Evolutionary conservation across 2,113 vertebrate species (phyloP), one percentile per base, ranked within the genome.

Genomic region (Phocoena phocoena): DNA sequence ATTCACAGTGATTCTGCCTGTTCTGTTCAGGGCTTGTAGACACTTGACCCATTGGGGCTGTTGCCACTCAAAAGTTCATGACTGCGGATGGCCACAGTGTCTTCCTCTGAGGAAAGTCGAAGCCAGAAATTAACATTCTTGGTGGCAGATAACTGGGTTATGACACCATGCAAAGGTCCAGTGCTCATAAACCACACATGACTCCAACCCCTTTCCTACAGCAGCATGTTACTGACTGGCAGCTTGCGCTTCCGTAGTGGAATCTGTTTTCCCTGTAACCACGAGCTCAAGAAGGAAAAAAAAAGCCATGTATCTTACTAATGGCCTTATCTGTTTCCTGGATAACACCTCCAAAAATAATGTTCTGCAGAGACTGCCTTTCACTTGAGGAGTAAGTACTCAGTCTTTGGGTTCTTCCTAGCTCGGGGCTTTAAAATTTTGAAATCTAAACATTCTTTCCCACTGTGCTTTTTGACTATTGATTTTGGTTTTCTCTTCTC

Each of bases 141-240:
- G 97, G 96, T 97, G 96, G 97, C 98, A 98, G 97, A 87, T 98
- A 98, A 97, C 94, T 98, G 97, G 97, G 97, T 97, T 98, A 98
- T 97, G 96, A 97, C 95, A 98, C 88, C 44, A 82, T 70, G 84
- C 96, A 98, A 97, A 90, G 96, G 93, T 98, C 97, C 97, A 87
- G 55, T 98, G 97, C 96, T 98, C 97, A 96, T 93, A 88, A 1
- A 71, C 96, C 93, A 84, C 88, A 88, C 41, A 97, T 98, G 96
- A 97, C 93, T 95, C 93, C 89, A 96, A 93, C 97, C 96, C 97
- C 95, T 96, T 97, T 98, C 96, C 98, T 94, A 33, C 77, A 98
- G 98, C 98, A 98, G 80, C 98, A 96, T 98, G 89, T 92, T 95
- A 92, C 89, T 94, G 97, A 83, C 93, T 97, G 97, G 97, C 82